Base-by-base conservation (phyloP, 2,888 invertebrate species). In the Branchellion lobata region DNA sequence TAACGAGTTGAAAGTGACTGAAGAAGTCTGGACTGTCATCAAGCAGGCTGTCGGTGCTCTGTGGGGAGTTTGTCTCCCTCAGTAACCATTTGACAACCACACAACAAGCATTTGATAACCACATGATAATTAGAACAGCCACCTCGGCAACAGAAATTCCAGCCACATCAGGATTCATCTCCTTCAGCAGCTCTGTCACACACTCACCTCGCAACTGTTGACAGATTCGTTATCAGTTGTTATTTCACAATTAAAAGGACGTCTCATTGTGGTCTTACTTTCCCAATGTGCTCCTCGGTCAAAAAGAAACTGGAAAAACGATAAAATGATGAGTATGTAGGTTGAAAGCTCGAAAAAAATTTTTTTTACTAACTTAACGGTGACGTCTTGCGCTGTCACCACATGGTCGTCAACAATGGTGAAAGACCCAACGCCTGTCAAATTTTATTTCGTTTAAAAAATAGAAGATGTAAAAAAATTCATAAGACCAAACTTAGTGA, bases 391-490 rank as follows among this genome's bases (percentile, higher is more conserved):
- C 83, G 94, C 93, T 8, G 92, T 92, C 0, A 96, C 92, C 84
- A 91, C 92, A 85, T 92, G 91, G 31, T 94, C 94, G 90, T 98
- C 97, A 21, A 96, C 92, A 82, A 98, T 93, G 0, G 96, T 96
- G 80, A 87, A 87, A 3, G 86, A 86, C 24, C 87, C 87, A 79
- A 88, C 92, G 24, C 89, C 88, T 88, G 81, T 1, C 3, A 5
- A 83, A 83, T 80, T 11, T 5, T 61, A 61, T 18, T 27, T 14
- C 47, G n/a, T 71, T 73, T 36, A 34, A 5, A 73, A 14, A 72
- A 11, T n/a, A n/a, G n/a, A n/a, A n/a, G n/a, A n/a, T 27, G 31
- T 24, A 29, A 21, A 18, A 82, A 31, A 78, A 24, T 47, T 80
- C 21, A 8, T 5, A 14, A 80, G 5, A 18, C n/a, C 57, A 80